These are phyloP conservation scores for Rhagonycha lutea DNA, from an alignment of 2,888 invertebrate genomes.

Conservation along the genomic window DNA sequence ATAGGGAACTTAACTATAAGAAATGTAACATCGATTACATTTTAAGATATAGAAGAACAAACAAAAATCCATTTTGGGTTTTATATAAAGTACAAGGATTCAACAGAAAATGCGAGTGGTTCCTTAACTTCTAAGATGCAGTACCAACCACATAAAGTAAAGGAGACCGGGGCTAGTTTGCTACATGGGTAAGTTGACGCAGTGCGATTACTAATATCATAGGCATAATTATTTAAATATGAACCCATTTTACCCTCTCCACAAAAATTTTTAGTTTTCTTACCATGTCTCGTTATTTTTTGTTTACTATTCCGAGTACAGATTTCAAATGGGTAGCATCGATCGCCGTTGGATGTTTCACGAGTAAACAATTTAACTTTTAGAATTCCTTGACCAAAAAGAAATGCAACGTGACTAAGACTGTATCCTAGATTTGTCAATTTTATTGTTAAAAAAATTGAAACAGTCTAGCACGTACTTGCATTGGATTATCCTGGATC, in stretches of 20 bases:
- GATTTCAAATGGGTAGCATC: too few species aligned
- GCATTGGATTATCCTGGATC: not conserved
- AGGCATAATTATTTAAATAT: too few species aligned
- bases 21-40: not conserved
- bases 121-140: not conserved
- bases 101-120: too few species aligned
- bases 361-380: too few species aligned
- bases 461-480: not conserved
- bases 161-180: not conserved
- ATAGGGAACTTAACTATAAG: not conserved
- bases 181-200: too few species aligned
- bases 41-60: not conserved
- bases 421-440: not conserved
- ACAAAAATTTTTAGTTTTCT: too few species aligned
- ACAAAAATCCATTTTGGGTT: not conserved
- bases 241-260: too few species aligned
- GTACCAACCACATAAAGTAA: not conserved
- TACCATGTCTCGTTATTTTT: too few species aligned
- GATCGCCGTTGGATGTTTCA: too few species aligned
- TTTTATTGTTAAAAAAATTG: not conserved
- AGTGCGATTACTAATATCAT: too few species aligned
- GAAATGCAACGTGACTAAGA: not conserved
- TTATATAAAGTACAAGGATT: not conserved
- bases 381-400: not conserved
- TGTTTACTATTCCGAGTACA: too few species aligned